Evolutionary conservation across 2,113 vertebrate species (phyloP).

Genomic region (Emydocephalus ijimae): DNA sequence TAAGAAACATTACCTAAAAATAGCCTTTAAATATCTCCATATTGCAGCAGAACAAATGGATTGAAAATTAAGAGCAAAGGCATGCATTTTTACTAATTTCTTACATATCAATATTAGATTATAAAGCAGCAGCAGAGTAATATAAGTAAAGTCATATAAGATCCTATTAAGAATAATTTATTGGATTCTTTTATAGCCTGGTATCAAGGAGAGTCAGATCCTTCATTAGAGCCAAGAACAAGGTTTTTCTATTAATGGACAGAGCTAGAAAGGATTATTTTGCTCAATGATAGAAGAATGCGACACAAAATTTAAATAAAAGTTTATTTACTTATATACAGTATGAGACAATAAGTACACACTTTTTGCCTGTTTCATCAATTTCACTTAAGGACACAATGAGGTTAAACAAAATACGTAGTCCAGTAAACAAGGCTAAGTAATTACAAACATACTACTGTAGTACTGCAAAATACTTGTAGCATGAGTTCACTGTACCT

Average conservation of each 20-base stretch:
- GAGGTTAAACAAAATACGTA: conserved; percentile 47
- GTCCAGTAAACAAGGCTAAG: conserved; percentile 66
- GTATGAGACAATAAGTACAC: conserved; percentile 55
- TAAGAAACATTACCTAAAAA: neutral
- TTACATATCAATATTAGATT: neutral
- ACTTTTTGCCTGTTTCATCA: conserved; percentile 47
- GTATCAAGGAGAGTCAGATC: neutral
- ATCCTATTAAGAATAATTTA: neutral
- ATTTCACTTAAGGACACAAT: conserved; percentile 42
- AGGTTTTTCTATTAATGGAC: neutral
- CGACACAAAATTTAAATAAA: conserved; percentile 59
- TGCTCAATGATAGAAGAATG: neutral
- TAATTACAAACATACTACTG: conserved; percentile 66
- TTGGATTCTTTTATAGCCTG: neutral
- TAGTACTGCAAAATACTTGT: conserved; percentile 66
- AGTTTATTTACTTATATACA: conserved; percentile 67
- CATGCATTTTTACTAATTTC: neutral
- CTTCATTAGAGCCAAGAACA: neutral
- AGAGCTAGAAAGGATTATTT: neutral
- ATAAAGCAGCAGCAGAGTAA: neutral
- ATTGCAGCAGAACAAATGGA: neutral
- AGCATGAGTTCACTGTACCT: conserved; percentile 42
- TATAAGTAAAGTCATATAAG: neutral
- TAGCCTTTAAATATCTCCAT: neutral
- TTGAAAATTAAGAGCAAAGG: neutral